Percentiles rank a stretch among this genome's conserved stretches.
Evolutionary conservation across 2,113 vertebrate species (phyloP).

Genomic region (Anas platyrhynchos): DNA sequence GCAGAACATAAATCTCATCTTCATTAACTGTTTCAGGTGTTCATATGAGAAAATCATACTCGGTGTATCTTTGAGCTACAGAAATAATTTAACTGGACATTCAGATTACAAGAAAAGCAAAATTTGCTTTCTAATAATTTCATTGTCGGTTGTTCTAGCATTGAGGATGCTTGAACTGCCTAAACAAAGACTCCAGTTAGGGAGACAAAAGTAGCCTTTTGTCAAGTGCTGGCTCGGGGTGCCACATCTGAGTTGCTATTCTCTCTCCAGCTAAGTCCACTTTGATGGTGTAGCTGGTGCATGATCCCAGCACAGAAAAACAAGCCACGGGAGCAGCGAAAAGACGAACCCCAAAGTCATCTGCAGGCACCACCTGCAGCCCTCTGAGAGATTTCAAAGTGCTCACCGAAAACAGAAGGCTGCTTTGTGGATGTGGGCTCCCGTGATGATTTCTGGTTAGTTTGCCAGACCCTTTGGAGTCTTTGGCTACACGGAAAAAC

Average conservation of each 20-base stretch:
- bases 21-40: background rate
- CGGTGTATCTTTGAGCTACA: background rate
- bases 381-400: background rate
- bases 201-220: background rate
- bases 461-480: background rate
- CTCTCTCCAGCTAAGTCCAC: background rate
- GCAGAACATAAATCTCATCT: background rate
- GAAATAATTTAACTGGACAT: background rate
- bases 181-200: background rate
- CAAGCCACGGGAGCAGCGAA: background rate
- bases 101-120: background rate
- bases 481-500: background rate
- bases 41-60: background rate
- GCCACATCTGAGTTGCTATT: background rate
- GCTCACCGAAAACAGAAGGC: background rate
- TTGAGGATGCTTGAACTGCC: background rate
- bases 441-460: background rate
- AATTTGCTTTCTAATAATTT: conserved; percentile 8
- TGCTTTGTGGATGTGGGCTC: background rate
- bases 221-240: background rate
- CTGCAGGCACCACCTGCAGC: background rate
- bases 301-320: background rate
- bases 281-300: background rate
- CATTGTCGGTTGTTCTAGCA: background rate
- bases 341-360: background rate